phyloP scores from a whole-genome alignment of 2,113 vertebrate species.

The Ptilorrhoa leucosticta region DNA sequence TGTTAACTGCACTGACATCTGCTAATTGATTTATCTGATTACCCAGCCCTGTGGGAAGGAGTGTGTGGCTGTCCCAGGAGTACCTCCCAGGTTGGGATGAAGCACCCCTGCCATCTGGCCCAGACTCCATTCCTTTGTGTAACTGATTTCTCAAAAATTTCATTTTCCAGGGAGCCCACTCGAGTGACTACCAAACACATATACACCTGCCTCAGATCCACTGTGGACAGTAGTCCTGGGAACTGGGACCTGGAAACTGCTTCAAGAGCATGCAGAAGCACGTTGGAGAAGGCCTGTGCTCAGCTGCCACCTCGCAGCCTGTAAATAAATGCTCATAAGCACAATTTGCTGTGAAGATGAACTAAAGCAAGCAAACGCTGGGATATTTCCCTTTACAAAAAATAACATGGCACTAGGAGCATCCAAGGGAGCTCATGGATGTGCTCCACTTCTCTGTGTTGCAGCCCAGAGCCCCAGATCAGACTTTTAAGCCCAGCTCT shows the following conservation, averaged over 20 bases:
- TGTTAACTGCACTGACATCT: conserved; percentile 43
- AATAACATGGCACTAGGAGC: neutral
- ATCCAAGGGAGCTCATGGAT: neutral
- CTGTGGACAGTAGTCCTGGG: neutral
- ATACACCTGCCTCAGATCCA: accelerated
- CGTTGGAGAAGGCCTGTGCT: neutral
- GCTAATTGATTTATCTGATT: conserved; percentile 52
- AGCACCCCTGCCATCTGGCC: conserved; percentile 63
- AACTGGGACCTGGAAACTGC: neutral
- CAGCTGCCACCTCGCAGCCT: neutral
- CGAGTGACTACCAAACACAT: accelerated
- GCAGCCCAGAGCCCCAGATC: neutral
- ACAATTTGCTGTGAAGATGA: neutral
- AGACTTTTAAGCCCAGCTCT: neutral
- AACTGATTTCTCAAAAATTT: conserved; percentile 46
- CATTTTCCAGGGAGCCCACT: neutral
- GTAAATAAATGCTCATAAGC: neutral
- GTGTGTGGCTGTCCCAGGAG: neutral
- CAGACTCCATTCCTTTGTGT: neutral
- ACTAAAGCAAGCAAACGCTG: neutral
- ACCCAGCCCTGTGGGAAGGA: neutral
- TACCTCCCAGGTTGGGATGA: conserved; percentile 62
- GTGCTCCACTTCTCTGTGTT: neutral
- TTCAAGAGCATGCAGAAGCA: neutral
- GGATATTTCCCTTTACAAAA: neutral